phyloP scores from a whole-genome alignment of 2,888 invertebrate genomes.

The Oeneis ivallda region DNA sequence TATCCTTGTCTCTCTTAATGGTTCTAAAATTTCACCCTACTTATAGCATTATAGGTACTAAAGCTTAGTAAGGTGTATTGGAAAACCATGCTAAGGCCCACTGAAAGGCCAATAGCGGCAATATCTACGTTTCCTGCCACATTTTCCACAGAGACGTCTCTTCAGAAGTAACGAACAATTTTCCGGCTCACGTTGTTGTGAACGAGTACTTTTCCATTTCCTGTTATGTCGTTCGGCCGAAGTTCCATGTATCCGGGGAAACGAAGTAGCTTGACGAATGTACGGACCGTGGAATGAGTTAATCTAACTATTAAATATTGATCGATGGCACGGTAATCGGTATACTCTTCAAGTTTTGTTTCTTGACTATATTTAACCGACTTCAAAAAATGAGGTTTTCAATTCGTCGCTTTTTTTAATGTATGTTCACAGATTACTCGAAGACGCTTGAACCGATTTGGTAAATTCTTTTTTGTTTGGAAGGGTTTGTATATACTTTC shows the following conservation, averaged over 20 bases:
- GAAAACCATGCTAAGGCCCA: neutral
- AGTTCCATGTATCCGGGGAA: conserved; percentile 19
- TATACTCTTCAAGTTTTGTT: conserved; percentile 12
- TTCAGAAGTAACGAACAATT: conserved; percentile 35
- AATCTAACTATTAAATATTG: conserved; percentile 45
- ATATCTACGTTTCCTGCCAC: conserved; percentile 28
- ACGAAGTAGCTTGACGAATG: neutral
- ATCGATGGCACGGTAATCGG: conserved; percentile 42
- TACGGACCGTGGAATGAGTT: conserved; percentile 35
- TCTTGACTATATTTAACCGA: no score
- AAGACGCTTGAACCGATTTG: no score
- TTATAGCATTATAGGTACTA: neutral
- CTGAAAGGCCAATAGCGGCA: conserved; percentile 15
- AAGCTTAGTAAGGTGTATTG: conserved; percentile 4
- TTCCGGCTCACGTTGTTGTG: conserved; percentile 32
- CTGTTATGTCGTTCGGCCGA: conserved; percentile 31
- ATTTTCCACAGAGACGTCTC: conserved; percentile 29
- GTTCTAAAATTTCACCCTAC: neutral
- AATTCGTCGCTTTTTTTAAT: no score
- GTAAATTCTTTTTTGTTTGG: no score
- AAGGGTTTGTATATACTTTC: no score
- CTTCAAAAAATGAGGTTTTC: no score
- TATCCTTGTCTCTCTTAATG: neutral
- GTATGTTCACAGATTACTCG: no score
- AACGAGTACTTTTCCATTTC: conserved; percentile 46